A percentile compares a stretch with the other conserved stretches of the same genome.
Evolutionary conservation across 2,888 invertebrate species (phyloP).

Genomic region (Pachycephus smyrnensis): DNA sequence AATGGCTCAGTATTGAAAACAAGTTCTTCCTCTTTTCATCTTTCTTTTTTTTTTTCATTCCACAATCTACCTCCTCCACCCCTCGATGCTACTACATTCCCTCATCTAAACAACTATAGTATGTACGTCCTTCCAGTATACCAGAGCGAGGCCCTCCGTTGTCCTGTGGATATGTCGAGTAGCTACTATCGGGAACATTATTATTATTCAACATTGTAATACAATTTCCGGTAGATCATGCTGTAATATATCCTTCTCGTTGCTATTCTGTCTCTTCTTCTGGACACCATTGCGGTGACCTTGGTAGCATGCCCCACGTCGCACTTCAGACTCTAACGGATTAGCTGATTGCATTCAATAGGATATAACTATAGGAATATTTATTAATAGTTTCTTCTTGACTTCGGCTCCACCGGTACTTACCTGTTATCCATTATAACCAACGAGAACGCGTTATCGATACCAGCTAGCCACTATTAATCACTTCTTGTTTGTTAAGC

Average conservation of each 20-base stretch:
- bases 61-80: not conserved
- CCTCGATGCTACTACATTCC: not conserved
- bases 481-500: constrained; percentile 65
- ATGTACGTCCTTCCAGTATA: not conserved
- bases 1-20: not conserved
- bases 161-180: not conserved
- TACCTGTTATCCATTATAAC: constrained; percentile 1
- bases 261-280: constrained; percentile 36
- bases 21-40: not conserved
- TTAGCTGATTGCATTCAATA: not conserved
- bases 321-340: not conserved
- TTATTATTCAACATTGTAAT: constrained; percentile 59
- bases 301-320: constrained; percentile 15
- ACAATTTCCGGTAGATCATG: constrained; percentile 61
- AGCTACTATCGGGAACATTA: constrained; percentile 16
- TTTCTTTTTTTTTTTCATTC: not conserved
- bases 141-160: not conserved
- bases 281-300: constrained; percentile 28
- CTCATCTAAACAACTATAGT: not conserved
- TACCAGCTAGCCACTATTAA: constrained; percentile 59
- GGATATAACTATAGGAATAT: not conserved
- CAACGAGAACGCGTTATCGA: constrained; percentile 50
- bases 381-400: not conserved
- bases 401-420: not conserved
- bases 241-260: constrained; percentile 22